Conservation (phyloP, 2,888 invertebrate species). For the Xestia xanthographa region DNA sequence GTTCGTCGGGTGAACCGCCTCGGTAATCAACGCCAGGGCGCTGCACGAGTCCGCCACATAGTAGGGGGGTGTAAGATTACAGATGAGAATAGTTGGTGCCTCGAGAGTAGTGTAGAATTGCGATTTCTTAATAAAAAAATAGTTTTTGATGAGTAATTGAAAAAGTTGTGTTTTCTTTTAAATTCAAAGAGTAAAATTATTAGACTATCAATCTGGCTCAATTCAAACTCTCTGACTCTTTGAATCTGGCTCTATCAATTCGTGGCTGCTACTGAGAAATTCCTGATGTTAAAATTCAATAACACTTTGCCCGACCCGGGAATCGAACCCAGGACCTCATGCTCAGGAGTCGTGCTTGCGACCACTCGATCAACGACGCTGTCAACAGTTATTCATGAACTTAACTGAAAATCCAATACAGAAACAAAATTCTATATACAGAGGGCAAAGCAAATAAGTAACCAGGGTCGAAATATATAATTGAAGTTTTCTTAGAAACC, state of each 20-base stretch:
- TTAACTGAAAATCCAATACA: neutral
- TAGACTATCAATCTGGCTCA: neutral
- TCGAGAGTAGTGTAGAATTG: neutral
- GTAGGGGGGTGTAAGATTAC: slow-evolving; percentile 8
- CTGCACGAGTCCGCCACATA: slow-evolving; percentile 62
- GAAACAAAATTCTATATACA: neutral
- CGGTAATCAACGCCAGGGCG: slow-evolving; percentile 77
- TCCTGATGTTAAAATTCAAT: neutral
- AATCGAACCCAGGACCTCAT: neutral
- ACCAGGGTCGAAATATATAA: too few relatives aligned
- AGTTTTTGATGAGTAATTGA: neutral
- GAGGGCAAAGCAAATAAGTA: too few relatives aligned
- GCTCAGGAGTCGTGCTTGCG: neutral
- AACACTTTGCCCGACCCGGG: neutral
- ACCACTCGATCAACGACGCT: neutral
- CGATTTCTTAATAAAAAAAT: neutral
- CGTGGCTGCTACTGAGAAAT: too few relatives aligned
- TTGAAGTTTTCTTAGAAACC: too few relatives aligned
- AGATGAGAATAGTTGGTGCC: slow-evolving; percentile 1
- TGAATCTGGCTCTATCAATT: neutral
- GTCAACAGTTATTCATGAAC: neutral
- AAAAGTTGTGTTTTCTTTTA: neutral
- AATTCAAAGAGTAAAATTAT: too few relatives aligned
- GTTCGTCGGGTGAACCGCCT: slow-evolving; percentile 74
- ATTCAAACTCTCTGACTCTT: too few relatives aligned